phyloP scores from a whole-genome alignment of 1,140 invertebrate species.

The Dreissena polymorpha region DNA sequence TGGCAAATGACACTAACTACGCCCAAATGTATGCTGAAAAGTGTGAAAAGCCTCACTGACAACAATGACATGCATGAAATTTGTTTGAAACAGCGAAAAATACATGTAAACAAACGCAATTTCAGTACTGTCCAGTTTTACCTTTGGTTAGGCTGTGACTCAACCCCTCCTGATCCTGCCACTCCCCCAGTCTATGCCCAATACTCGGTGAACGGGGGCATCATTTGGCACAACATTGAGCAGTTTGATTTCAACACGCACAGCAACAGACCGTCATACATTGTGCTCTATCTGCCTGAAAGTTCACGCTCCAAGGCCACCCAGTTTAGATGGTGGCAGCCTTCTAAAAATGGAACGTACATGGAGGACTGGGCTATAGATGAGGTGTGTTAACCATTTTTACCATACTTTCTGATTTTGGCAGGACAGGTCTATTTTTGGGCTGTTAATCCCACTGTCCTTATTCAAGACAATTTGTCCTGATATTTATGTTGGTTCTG shows the following conservation, averaged over 20 bases:
- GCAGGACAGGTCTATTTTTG: too few relatives aligned
- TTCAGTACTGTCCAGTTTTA: conserved; percentile 78
- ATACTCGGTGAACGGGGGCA: conserved; percentile 78
- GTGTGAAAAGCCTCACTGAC: too few relatives aligned
- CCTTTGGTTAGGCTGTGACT: conserved; percentile 72
- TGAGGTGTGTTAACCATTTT: too few relatives aligned
- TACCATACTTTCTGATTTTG: too few relatives aligned
- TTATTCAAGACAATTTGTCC: too few relatives aligned
- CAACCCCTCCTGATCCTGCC: conserved; percentile 53
- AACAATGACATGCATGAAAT: too few relatives aligned
- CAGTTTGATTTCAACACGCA: conserved; percentile 76
- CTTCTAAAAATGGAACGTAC: conserved; percentile 76
- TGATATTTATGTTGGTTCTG: too few relatives aligned
- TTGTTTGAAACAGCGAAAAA: too few relatives aligned
- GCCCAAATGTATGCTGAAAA: too few relatives aligned
- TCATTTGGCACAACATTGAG: conserved; percentile 78
- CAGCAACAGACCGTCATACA: conserved; percentile 70
- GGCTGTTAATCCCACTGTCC: too few relatives aligned
- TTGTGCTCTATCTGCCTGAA: conserved; percentile 76
- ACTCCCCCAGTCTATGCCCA: conserved; percentile 76
- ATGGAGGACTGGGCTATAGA: conserved; percentile 79
- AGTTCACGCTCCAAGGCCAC: conserved; percentile 74
- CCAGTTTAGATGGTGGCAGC: conserved; percentile 79
- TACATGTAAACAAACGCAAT: background rate
- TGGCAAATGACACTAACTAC: too few relatives aligned